Conservation (phyloP, 1,140 invertebrate genomes). For the Drosophila aff. region DNA sequence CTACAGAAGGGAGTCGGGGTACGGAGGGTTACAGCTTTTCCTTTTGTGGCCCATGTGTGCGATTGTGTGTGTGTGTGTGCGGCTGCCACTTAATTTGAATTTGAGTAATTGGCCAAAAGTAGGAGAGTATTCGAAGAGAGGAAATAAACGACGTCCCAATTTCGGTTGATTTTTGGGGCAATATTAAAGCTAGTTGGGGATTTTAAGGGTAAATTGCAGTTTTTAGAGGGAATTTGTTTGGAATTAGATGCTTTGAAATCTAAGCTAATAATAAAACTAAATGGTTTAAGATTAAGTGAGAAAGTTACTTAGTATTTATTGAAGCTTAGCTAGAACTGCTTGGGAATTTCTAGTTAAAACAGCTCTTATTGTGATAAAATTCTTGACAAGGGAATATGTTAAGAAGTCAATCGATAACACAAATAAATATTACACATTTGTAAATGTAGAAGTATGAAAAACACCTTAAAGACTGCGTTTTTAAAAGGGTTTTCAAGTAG, state of each 20-base stretch:
- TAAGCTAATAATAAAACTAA: neutral
- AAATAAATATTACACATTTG: too few relatives aligned
- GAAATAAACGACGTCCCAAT: neutral
- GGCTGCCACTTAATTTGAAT: constrained; percentile 79
- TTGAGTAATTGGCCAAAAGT: constrained; percentile 73
- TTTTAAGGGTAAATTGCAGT: neutral
- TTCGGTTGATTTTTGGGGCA: neutral
- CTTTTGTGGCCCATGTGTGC: constrained; percentile 24
- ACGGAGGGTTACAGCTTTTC: neutral
- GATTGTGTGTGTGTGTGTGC: constrained; percentile 28
- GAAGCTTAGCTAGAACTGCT: too few relatives aligned
- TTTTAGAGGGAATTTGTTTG: neutral
- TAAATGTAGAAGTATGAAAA: too few relatives aligned
- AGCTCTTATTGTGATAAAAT: too few relatives aligned
- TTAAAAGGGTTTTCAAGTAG: too few relatives aligned
- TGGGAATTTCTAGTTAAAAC: too few relatives aligned
- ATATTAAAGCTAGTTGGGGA: constrained; percentile 5
- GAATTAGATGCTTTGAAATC: too few relatives aligned
- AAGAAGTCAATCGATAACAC: too few relatives aligned
- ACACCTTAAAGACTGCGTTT: too few relatives aligned
- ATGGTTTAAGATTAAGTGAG: too few relatives aligned
- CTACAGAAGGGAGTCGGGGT: neutral
- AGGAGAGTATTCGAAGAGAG: constrained; percentile 15
- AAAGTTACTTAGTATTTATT: too few relatives aligned
- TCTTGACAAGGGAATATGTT: too few relatives aligned